phyloP scores from a whole-genome alignment of 2,888 invertebrate genomes.

The Agrochola macilenta region DNA sequence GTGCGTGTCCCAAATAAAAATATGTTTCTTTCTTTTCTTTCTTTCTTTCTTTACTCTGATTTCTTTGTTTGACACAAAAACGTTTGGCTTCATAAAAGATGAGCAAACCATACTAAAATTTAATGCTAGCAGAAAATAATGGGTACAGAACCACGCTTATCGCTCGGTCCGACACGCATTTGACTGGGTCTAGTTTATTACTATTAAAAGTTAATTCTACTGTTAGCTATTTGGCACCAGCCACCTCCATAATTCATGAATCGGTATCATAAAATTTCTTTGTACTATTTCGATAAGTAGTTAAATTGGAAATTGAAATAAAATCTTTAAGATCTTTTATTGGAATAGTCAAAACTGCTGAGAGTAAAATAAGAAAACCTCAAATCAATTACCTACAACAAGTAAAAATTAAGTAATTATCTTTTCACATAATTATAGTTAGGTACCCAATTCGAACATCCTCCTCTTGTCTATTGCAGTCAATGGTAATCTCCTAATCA shows the following conservation, averaged over 20 bases:
- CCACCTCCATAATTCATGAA: slow-evolving; percentile 18
- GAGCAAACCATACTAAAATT: too few species aligned
- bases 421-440: not conserved
- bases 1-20: too few species aligned
- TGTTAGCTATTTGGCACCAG: slow-evolving; percentile 36
- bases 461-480: not conserved
- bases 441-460: not conserved
- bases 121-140: not conserved
- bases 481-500: too few species aligned
- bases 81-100: not conserved
- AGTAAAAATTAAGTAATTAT: not conserved
- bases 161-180: not conserved
- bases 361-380: not conserved
- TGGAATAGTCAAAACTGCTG: not conserved
- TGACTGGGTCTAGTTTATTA: not conserved
- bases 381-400: not conserved
- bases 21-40: too few species aligned
- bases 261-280: not conserved
- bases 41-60: too few species aligned
- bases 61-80: not conserved
- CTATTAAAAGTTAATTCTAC: slow-evolving; percentile 8
- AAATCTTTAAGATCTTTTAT: not conserved
- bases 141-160: slow-evolving; percentile 7
- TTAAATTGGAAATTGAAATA: not conserved
- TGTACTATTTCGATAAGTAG: not conserved